Evolutionary conservation across 1,140 invertebrate species (phyloP), one percentile per base, ranked within the genome.

Genomic region (Dendroctonus valens): DNA sequence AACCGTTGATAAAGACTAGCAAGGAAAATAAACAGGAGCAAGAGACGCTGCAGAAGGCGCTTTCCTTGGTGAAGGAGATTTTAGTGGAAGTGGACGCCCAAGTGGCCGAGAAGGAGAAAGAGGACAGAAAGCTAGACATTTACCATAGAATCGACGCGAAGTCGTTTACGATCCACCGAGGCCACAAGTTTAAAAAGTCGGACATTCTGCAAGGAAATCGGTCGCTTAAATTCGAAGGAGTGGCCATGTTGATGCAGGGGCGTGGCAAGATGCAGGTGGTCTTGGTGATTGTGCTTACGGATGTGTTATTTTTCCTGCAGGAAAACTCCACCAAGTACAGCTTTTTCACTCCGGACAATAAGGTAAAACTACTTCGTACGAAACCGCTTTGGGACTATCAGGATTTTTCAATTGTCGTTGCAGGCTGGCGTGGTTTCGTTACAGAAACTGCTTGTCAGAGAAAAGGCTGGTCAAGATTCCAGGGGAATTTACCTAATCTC

Each of bases 131-230:
- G 74, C 76, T 96, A 65, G 94, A 97, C 79, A 96, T 97, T 68
- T 97, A 95, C 78, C 89, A 93, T 75, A 89, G 89, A 67, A 91
- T 97, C 51, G 96, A 98, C 79, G 89, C 91, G 3, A 96, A 97
- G 79, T 96, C 94, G 0, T 92, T 89, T 72, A 90, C 92, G 0
- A 84, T 86, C 12, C 92, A 91, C 77, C 87, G 90, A 59, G 89
- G 88, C 40, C 84, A 85, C 66, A 96, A 96, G 76, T 97, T 97
- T 75, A 96, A 94, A 78, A 96, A 96, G 78, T 93, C 92, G n/a
- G 93, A 97, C 79, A 87, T 98, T 67, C 81, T 96, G 49, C 86
- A 88, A 58, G 87, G 88, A 42, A 90, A 89, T 75, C 84, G 95
- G 55, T 89, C 91, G 68, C 81, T 97, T 2, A 90, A 89, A 82